phyloP scores from a whole-genome alignment of 2,113 vertebrate species.

The Piaya cayana region DNA sequence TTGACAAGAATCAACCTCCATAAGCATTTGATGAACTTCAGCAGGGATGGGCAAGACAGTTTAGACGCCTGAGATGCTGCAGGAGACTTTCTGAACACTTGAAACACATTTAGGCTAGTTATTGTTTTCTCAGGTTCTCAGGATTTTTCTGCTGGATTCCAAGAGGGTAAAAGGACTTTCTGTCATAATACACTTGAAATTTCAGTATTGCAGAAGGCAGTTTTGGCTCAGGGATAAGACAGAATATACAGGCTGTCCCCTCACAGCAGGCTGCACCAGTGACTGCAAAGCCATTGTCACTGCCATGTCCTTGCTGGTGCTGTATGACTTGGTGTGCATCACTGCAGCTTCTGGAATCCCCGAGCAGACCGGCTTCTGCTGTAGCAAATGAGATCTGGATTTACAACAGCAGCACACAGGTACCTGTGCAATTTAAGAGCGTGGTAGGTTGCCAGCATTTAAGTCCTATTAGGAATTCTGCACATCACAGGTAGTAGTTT shows the following conservation, averaged over 20 bases:
- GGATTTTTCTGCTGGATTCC: not conserved
- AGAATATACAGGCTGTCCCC: not conserved
- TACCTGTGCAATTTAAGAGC: not conserved
- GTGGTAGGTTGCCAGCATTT: fast-evolving
- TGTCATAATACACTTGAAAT: not conserved
- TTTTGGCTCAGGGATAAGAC: not conserved
- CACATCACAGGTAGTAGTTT: not conserved
- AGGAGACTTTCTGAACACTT: not conserved
- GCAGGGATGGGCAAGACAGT: not conserved
- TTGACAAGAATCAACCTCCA: not conserved
- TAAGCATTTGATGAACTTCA: not conserved
- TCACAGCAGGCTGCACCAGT: not conserved
- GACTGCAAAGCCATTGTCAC: not conserved
- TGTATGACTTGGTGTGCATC: not conserved
- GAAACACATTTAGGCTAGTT: not conserved
- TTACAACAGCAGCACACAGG: not conserved
- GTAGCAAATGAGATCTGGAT: not conserved
- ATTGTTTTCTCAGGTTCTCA: not conserved
- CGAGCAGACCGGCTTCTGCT: not conserved
- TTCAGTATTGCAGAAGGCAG: not conserved
- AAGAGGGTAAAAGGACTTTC: not conserved
- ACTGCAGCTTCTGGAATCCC: not conserved
- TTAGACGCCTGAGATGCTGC: not conserved
- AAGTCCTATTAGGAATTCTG: not conserved
- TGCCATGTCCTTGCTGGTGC: fast-evolving